These are phyloP conservation scores for Xenus cinereus DNA, from an alignment of 2,113 vertebrate species.

Conservation along the genomic window DNA sequence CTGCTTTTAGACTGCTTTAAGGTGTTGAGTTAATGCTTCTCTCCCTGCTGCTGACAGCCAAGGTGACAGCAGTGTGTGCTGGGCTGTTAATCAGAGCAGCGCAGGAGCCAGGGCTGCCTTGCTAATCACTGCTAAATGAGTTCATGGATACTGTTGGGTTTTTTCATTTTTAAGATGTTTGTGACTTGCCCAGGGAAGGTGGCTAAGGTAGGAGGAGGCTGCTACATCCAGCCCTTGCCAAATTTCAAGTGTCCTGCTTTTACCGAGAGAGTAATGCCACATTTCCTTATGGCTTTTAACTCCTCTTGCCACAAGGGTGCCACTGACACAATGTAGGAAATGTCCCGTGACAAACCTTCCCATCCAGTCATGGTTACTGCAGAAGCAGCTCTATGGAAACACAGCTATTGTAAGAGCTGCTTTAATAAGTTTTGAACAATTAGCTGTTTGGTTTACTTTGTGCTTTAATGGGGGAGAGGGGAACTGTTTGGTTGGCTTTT, in stretches of 20 bases:
- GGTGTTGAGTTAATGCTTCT: not conserved
- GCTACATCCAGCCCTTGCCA: not conserved
- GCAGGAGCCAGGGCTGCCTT: not conserved
- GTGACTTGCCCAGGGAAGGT: not conserved
- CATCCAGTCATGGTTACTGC: not conserved
- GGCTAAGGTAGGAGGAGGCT: not conserved
- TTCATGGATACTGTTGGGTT: not conserved
- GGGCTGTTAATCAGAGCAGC: not conserved
- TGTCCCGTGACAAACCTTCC: not conserved
- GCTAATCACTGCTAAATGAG: rapidly evolving
- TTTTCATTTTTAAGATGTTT: not conserved
- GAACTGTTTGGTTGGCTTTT: not conserved
- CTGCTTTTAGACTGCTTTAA: not conserved
- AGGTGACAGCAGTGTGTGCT: rapidly evolving
- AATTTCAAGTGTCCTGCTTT: not conserved
- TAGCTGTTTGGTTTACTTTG: not conserved
- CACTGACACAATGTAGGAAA: not conserved
- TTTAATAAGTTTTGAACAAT: not conserved
- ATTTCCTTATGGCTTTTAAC: not conserved
- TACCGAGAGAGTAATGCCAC: not conserved
- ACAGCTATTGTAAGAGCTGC: not conserved
- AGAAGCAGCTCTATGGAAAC: not conserved
- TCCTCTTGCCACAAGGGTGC: not conserved
- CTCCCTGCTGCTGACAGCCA: not conserved
- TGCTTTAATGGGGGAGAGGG: not conserved